Base-by-base conservation (phyloP, 92 coral and sea anemone species). In the Heliopora coerulea region DNA sequence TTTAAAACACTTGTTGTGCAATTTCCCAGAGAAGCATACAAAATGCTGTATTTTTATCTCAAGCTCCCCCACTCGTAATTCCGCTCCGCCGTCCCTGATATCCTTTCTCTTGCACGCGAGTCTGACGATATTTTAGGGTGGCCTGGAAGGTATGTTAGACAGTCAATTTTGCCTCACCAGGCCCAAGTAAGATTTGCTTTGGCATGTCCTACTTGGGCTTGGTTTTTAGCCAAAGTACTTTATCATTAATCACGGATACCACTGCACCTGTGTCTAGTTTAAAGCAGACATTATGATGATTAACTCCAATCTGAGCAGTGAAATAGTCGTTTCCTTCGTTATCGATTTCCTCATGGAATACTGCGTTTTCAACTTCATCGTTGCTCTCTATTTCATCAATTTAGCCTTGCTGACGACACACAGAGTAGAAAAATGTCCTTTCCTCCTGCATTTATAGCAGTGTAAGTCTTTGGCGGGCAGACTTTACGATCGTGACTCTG, bases 181-280 rank as follows among this genome's bases (percentile, higher is more conserved):
- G 42, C 6, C 42, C 42, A 37, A 72, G 14, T 46, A 9, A 46
- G 59, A 78, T 24, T 60, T 37, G 4, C 11, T 37, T 4, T 37
- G 42, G 4, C 42, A 4, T 11, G 42, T 4, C 11, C 11, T 4
- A 37, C 11, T 37, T 37, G 11, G 11, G n/a, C n/a, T n/a, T 37
- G 42, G 6, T 11, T 32, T 67, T 65, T 62, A 79, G 59, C 83
- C 69, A 79, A 34, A 56, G 58, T 26, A 54, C 78, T 60, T 39
- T 37, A 58, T 79, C 59, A 54, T 78, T 79, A 1, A 68, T 1
- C 12, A 79, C 78, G 56, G 63, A 65, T 17, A 78, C 76, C 7
- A 65, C 48, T 18, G 82, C 82, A 13, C 76, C 67, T 17, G 65
- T 78, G 49, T 78, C 82, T 48, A 78, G 21, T 28, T 78, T 78